These are phyloP conservation scores for Acleris holmiana DNA, from an alignment of 2,888 invertebrate species.

Conservation along the genomic window DNA sequence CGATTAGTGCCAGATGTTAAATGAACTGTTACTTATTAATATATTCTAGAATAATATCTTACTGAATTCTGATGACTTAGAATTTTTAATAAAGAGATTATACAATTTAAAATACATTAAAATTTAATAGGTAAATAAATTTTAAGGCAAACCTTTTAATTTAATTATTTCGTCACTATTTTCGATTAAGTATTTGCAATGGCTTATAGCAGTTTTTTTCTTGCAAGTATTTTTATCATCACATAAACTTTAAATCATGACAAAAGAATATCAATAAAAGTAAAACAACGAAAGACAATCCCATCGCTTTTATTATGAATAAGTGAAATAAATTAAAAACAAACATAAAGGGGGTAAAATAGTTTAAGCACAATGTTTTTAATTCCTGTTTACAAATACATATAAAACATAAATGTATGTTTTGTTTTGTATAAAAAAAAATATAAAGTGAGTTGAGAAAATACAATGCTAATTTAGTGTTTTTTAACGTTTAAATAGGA, in stretches of 20 bases:
- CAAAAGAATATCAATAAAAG: constrained; percentile 29
- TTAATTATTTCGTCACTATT: background rate
- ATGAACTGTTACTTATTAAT: constrained; percentile 62
- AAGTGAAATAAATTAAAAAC: constrained; percentile 13
- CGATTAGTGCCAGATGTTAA: constrained; percentile 62
- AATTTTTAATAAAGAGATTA: constrained; percentile 35
- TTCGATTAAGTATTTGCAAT: background rate
- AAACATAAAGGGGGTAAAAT: constrained; percentile 12
- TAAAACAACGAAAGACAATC: constrained; percentile 32
- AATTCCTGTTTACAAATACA: background rate
- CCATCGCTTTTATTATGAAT: constrained; percentile 20
- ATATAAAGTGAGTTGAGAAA: too few species aligned
- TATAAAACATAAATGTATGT: background rate
- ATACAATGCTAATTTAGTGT: background rate
- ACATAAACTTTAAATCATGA: constrained; percentile 9
- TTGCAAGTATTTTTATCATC: background rate
- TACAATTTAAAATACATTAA: constrained; percentile 28
- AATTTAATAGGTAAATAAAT: constrained; percentile 29
- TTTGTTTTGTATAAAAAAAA: background rate
- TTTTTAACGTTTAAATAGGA: background rate
- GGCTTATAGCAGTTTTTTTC: background rate
- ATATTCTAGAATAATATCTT: constrained; percentile 33
- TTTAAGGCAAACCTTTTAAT: constrained; percentile 3
- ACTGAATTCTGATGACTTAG: constrained; percentile 31
- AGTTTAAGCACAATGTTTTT: background rate